phyloP scores from a whole-genome alignment of 2,797 vertebrate genomes.

The Sebastes nivosus region DNA sequence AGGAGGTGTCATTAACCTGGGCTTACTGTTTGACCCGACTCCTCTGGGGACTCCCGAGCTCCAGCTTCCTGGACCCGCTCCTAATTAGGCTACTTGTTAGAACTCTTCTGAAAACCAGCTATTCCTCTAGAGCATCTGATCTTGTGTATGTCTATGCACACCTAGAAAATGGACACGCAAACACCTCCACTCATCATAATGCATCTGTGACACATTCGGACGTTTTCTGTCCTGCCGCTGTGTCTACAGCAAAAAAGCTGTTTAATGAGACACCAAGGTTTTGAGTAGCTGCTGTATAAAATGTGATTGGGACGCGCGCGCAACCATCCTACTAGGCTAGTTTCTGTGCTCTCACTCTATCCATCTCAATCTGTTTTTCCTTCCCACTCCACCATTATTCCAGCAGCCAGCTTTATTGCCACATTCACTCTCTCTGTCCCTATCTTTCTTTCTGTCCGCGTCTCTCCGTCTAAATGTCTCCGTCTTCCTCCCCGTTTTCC shows the following conservation, averaged over 20 bases:
- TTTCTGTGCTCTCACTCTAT: constrained; percentile 69
- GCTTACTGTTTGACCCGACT: constrained; percentile 75
- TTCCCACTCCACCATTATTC: constrained; percentile 68
- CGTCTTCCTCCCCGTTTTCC: constrained; percentile 74
- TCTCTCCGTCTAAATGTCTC: constrained; percentile 75
- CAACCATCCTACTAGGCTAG: constrained; percentile 42
- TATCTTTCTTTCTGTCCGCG: constrained; percentile 41
- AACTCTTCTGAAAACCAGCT: constrained; percentile 66
- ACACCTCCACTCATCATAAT: constrained; percentile 74
- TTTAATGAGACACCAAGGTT: constrained; percentile 83
- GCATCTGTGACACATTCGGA: constrained; percentile 64
- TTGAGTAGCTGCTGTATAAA: constrained; percentile 72
- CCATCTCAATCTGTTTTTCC: constrained; percentile 69
- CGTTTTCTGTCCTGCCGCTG: constrained; percentile 57
- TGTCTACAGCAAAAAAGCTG: constrained; percentile 74
- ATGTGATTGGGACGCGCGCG: constrained; percentile 38
- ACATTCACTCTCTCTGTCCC: constrained; percentile 65
- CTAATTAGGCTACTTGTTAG: constrained; percentile 84
- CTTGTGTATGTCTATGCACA: constrained; percentile 58
- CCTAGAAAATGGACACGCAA: constrained; percentile 57
- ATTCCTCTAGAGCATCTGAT: constrained; percentile 62
- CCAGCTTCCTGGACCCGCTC: constrained; percentile 62
- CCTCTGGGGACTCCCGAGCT: constrained; percentile 65
- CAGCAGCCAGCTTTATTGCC: constrained; percentile 68
- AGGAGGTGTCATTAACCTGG: constrained; percentile 87